phyloP scores from a whole-genome alignment of 1,140 invertebrate genomes.

The Drosophila sp. region DNA sequence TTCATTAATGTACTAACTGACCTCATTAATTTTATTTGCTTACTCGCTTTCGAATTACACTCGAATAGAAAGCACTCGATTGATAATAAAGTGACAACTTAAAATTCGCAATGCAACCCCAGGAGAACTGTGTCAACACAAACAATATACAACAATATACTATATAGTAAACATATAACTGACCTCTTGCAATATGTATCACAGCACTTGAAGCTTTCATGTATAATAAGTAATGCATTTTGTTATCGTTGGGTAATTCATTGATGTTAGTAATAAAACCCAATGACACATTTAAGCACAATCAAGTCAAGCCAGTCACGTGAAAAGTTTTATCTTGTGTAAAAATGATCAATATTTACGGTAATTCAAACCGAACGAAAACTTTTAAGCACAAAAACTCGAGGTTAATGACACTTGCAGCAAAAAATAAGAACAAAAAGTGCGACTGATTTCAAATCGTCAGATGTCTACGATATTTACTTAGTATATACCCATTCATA shows the following conservation, averaged over 20 bases:
- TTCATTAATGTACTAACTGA: slow-evolving; percentile 17
- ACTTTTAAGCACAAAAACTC: slow-evolving; percentile 48
- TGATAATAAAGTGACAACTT: slow-evolving; percentile 23
- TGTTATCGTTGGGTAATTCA: slow-evolving; percentile 1
- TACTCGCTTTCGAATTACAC: slow-evolving; percentile 10
- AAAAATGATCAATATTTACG: slow-evolving; percentile 59
- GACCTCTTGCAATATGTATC: slow-evolving; percentile 28
- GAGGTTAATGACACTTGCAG: slow-evolving; percentile 71
- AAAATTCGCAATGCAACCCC: slow-evolving; percentile 2
- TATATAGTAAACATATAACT: slow-evolving; percentile 16
- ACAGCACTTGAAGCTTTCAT: not conserved
- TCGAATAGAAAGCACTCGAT: slow-evolving; percentile 20
- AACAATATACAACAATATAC: slow-evolving; percentile 7
- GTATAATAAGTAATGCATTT: slow-evolving; percentile 2
- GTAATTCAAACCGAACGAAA: slow-evolving; percentile 40
- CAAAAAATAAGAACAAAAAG: slow-evolving; percentile 27
- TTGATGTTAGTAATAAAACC: slow-evolving; percentile 27
- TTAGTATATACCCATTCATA: not conserved
- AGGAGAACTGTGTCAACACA: slow-evolving; percentile 15
- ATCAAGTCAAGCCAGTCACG: slow-evolving; percentile 48
- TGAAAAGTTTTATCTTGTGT: slow-evolving; percentile 41
- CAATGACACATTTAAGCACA: slow-evolving; percentile 51
- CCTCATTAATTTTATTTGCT: slow-evolving; percentile 33
- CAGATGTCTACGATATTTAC: not conserved
- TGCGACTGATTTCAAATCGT: not conserved